Conservation (phyloP, 2,888 invertebrate species). For the Nipponacmea schrenckii region DNA sequence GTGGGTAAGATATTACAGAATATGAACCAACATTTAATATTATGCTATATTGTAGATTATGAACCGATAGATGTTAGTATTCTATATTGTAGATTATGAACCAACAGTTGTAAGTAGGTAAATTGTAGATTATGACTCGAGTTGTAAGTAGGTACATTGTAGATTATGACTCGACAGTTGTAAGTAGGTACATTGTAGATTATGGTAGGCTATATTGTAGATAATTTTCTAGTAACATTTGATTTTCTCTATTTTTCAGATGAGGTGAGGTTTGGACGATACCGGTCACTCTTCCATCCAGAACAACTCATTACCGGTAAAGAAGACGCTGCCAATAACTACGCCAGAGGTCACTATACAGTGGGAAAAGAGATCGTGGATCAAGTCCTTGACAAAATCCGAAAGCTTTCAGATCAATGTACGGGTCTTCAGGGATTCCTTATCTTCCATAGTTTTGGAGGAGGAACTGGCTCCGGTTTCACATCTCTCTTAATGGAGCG, state of each 20-base stretch:
- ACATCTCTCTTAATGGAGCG: not conserved
- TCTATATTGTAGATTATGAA: not conserved
- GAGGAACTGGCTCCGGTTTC: not conserved
- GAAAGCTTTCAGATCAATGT: conserved; percentile 5
- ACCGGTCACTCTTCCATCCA: not conserved
- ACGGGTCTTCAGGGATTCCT: not conserved
- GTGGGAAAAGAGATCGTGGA: not conserved
- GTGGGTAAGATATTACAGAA: not conserved
- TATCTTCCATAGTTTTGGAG: not conserved
- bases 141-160: too few species aligned
- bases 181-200: too few species aligned
- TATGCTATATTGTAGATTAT: too few species aligned
- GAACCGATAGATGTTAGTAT: too few species aligned
- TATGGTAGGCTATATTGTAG: not conserved
- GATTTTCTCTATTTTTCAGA: not conserved
- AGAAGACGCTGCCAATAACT: conserved; percentile 1
- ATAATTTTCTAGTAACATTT: not conserved
- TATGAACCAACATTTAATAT: not conserved
- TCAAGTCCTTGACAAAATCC: not conserved
- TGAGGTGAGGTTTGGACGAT: not conserved
- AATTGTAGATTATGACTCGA: too few species aligned
- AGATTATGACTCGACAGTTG: too few species aligned
- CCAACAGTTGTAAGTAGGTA: too few species aligned
- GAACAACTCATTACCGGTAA: not conserved
- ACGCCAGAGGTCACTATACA: not conserved